These are phyloP conservation scores for Hylaea fasciaria DNA, from an alignment of 2,888 invertebrate genomes.

Conservation along the genomic window DNA sequence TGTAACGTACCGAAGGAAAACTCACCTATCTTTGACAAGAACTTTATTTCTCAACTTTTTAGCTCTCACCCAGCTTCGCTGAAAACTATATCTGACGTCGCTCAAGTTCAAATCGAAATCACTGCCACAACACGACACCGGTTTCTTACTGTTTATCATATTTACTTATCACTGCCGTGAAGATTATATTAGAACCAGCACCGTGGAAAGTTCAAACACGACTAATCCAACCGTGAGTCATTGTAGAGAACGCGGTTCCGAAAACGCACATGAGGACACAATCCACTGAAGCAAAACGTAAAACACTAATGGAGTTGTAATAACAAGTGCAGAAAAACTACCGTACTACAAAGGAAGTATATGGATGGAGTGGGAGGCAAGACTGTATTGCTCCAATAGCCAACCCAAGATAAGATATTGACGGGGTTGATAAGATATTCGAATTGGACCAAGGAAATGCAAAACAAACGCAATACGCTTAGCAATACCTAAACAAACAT, in stretches of 20 bases:
- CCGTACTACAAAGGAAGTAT: conserved; percentile 10
- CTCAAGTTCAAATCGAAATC: conserved; percentile 48
- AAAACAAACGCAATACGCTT: conserved; percentile 37
- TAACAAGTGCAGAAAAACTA: neutral
- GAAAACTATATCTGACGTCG: conserved; percentile 59
- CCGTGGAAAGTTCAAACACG: conserved; percentile 43
- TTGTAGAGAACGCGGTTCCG: neutral
- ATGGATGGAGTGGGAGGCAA: conserved; percentile 19
- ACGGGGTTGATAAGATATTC: conserved; percentile 62
- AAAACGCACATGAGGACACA: conserved; percentile 4
- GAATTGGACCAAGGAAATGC: conserved; percentile 71
- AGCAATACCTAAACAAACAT: neutral
- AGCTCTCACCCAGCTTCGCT: conserved; percentile 64
- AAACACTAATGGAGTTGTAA: conserved; percentile 12
- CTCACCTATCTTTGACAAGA: conserved; percentile 67
- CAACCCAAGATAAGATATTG: conserved; percentile 26
- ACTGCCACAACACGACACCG: conserved; percentile 56
- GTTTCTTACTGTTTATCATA: conserved; percentile 23
- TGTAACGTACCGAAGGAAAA: neutral
- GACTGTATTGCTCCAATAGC: conserved; percentile 36
- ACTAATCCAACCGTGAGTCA: conserved; percentile 40
- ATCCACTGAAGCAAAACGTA: conserved; percentile 1
- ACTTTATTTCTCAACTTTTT: conserved; percentile 62
- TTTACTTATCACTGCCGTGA: conserved; percentile 10
- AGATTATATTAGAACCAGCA: conserved; percentile 20